Conservation (phyloP, 2,113 vertebrate genomes). For the Takifugu bimaculatus region DNA sequence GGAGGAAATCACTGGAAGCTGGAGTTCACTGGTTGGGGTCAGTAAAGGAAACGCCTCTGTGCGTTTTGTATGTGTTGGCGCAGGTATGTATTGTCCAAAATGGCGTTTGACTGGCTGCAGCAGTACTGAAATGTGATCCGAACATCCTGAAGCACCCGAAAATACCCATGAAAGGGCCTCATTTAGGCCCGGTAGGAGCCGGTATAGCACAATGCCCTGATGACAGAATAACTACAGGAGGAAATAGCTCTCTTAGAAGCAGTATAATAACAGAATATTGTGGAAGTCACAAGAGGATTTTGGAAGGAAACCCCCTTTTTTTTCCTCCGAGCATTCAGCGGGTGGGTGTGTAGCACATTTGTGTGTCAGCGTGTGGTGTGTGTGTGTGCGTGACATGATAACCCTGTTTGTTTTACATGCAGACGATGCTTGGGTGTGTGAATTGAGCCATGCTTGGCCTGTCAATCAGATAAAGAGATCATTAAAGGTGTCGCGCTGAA, state of each 20-base stretch:
- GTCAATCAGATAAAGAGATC: slow-evolving; percentile 67
- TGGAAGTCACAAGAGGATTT: slow-evolving; percentile 58
- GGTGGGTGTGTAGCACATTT: slow-evolving; percentile 18
- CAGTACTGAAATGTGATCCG: slow-evolving; percentile 71
- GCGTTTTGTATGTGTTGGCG: slow-evolving; percentile 16
- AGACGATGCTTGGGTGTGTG: slow-evolving; percentile 41
- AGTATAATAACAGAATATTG: slow-evolving; percentile 61
- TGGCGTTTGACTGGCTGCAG: slow-evolving; percentile 51
- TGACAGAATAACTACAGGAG: slow-evolving; percentile 68
- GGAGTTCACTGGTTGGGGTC: slow-evolving; percentile 65
- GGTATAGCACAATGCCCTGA: slow-evolving; percentile 60
- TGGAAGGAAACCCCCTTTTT: slow-evolving; percentile 47
- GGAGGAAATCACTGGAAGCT: slow-evolving; percentile 57
- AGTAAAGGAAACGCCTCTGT: slow-evolving; percentile 52
- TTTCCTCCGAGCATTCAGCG: slow-evolving; percentile 32
- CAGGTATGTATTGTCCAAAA: slow-evolving; percentile 20
- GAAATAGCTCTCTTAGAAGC: slow-evolving; percentile 60
- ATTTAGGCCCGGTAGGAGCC: slow-evolving; percentile 53
- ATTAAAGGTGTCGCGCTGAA: slow-evolving; percentile 59
- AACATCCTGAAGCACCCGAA: slow-evolving; percentile 68
- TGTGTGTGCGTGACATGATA: slow-evolving; percentile 37
- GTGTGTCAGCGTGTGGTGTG: slow-evolving; percentile 12
- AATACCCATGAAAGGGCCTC: slow-evolving; percentile 57
- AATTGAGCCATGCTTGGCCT: slow-evolving; percentile 54
- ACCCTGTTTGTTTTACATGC: slow-evolving; percentile 47